Percentiles rank a stretch among this genome's conserved stretches.
phyloP scores from a whole-genome alignment of 2,113 vertebrate genomes.

The Mustela lutreola region DNA sequence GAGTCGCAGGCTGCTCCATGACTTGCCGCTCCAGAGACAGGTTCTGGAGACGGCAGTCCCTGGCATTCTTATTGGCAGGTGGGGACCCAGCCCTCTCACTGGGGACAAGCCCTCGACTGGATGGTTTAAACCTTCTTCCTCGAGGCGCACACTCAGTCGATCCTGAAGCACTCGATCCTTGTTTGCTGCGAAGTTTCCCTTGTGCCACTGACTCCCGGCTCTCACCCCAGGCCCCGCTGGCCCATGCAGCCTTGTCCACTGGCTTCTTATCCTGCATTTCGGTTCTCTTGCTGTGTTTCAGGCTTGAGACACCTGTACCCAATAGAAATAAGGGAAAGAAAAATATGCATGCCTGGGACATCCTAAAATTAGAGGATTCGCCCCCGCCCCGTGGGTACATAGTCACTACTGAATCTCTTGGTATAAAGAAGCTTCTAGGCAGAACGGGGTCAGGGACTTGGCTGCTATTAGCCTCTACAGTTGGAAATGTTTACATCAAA shows the following conservation, averaged over 20 bases:
- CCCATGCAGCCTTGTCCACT: background rate
- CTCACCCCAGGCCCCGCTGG: background rate
- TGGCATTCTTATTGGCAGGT: background rate
- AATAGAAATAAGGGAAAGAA: constrained; percentile 63
- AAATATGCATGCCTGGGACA: constrained; percentile 26
- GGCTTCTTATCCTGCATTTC: background rate
- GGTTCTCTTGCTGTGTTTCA: constrained; percentile 10
- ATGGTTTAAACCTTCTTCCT: background rate
- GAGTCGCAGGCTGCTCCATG: background rate
- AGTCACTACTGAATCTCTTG: background rate
- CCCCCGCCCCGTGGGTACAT: background rate
- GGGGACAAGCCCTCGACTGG: background rate
- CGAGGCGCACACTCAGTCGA: background rate
- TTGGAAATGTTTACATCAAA: constrained; percentile 43
- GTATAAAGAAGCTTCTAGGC: background rate
- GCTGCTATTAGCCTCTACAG: background rate
- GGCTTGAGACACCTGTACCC: constrained; percentile 73
- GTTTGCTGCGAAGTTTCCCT: constrained; percentile 44
- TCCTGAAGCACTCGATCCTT: background rate
- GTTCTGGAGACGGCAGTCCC: background rate
- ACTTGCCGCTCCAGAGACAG: background rate
- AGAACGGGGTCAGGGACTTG: background rate
- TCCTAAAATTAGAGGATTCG: constrained; percentile 4
- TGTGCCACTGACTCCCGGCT: background rate
- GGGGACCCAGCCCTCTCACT: background rate